Base-by-base conservation (phyloP, 2,797 vertebrate species). In the Macrochelys suwanniensis region DNA sequence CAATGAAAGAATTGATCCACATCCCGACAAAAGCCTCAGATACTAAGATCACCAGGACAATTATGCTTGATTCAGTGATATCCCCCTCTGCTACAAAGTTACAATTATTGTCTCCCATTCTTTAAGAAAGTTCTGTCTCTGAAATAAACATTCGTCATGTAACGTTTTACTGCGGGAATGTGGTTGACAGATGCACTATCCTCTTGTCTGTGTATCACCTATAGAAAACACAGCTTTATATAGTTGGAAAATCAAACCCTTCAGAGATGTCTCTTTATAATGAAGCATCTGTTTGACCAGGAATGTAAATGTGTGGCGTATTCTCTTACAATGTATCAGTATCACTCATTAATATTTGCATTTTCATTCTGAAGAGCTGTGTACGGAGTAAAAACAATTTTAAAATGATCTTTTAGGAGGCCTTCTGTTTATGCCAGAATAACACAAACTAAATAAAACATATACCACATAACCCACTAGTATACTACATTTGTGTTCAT, bases 1-100 rank as follows among this genome's bases (percentile, higher is more conserved):
- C 21, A 25, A 98, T 91, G 89, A 98, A 97, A 51, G 71, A 77
- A 3, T 98, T 97, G 53, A 96, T 97, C 80, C 77, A 82, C 78
- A 88, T 87, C 65, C 96, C 97, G 31, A 65, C 28, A 28, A 96
- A 23, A 0, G 31, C 7, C 17, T 92, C 87, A 74, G 2, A 87
- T 3, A 16, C 5, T 31, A 28, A 47, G 71, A 92, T 3, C 16
- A 3, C 10, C 10, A 50, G 0, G 12, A 1, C 0, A 0, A 0
- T 2, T 5, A 0, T 11, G 1, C 6, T 0, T 0, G 10, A 5
- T 1, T 21, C 8, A 23, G 49, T 92, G 45, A 1, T 16, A 25
- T 28, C 10, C 11, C 12, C 25, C 45, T 28, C 74, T 77, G 49
- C 5, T 77, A 13, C 26, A 17, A 77, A 28, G 15, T 47, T 9